phyloP scores from a whole-genome alignment of 1,140 invertebrate species.

The Anagrus nilaparvatae region DNA sequence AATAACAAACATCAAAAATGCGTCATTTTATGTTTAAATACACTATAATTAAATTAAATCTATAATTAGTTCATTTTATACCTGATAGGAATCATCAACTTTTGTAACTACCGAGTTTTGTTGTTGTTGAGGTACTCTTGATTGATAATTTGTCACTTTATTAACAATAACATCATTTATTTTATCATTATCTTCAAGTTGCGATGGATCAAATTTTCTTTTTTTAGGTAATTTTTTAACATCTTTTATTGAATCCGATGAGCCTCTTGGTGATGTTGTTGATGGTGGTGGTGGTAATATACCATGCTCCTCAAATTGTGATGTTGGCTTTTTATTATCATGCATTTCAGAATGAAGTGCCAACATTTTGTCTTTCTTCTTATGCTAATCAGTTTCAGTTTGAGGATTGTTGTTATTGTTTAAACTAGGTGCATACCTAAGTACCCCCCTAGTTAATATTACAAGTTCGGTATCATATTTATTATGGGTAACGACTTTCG shows the following conservation, averaged over 20 bases:
- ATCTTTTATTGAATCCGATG: constrained; percentile 35
- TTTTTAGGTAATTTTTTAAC: constrained; percentile 72
- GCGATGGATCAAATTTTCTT: constrained; percentile 75
- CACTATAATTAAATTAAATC: no score
- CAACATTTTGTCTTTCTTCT: constrained; percentile 2
- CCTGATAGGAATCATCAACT: no score
- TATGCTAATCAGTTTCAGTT: no score
- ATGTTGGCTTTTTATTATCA: constrained; percentile 1
- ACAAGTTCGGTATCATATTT: no score
- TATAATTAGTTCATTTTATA: no score
- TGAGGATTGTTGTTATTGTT: no score
- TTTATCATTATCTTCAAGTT: constrained; percentile 57
- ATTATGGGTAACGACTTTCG: constrained; percentile 3
- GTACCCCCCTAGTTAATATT: no score
- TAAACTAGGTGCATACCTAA: no score
- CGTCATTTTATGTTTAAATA: no score
- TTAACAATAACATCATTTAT: constrained; percentile 28
- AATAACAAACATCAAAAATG: no score
- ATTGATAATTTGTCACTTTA: constrained; percentile 6
- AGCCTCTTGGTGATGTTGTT: constrained; percentile 31
- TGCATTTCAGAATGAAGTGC: neutral
- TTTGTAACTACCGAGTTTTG: neutral
- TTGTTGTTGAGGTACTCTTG: neutral
- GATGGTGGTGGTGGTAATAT: constrained; percentile 16
- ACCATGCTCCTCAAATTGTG: neutral